Conservation (phyloP, 2,113 vertebrate genomes). For the Circaetus gallicus region DNA sequence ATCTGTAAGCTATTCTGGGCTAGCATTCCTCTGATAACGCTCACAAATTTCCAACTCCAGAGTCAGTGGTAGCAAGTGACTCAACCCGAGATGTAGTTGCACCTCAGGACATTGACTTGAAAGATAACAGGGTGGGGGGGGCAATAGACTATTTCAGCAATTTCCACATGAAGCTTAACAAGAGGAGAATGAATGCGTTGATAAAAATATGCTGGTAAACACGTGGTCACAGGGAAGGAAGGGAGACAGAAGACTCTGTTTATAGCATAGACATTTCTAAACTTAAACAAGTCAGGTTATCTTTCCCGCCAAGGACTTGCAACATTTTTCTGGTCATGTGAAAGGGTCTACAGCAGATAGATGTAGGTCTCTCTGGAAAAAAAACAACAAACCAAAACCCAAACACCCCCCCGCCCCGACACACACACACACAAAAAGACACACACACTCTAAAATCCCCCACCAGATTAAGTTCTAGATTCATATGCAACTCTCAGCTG, state of each 20-base stretch:
- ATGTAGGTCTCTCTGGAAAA: not conserved
- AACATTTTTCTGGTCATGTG: not conserved
- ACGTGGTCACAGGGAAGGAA: not conserved
- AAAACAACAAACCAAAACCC: not conserved
- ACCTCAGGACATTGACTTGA: not conserved
- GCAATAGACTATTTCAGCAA: not conserved
- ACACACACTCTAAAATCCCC: not conserved
- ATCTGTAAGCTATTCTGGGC: not conserved
- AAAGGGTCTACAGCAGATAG: not conserved
- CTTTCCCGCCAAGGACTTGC: not conserved
- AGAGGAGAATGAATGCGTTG: not conserved
- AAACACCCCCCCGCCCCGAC: not conserved
- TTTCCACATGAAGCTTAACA: not conserved
- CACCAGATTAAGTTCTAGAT: not conserved
- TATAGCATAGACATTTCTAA: not conserved
- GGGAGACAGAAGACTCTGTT: not conserved
- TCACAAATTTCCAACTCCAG: not conserved
- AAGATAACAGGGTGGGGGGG: rapidly evolving
- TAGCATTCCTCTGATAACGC: not conserved
- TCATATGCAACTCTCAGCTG: not conserved
- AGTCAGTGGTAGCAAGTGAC: not conserved
- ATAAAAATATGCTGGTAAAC: not conserved
- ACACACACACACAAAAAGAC: not conserved
- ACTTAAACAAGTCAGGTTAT: not conserved
- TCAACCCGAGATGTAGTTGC: not conserved